Evolutionary conservation across 2,113 vertebrate species (phyloP), one percentile per base, ranked within the genome.

Genomic region (Corapipo altera): DNA sequence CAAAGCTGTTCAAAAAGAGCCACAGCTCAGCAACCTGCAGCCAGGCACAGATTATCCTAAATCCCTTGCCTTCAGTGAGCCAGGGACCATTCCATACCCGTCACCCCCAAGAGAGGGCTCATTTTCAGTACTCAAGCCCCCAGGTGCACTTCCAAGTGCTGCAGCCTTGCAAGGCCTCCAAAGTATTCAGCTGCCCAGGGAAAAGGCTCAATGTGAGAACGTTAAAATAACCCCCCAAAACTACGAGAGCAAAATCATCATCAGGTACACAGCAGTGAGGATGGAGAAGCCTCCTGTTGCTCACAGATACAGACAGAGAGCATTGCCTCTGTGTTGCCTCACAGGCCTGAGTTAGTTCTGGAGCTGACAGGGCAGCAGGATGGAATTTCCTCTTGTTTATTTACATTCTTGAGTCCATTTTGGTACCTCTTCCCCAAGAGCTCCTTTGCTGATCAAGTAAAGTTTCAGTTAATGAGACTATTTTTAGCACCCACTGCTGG

Each of bases 401-500:
- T 77, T 75, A 82, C 12, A 1, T 20, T 27, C 52, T 44, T 27
- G 37, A 65, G 52, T 46, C 54, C 57, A 54, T n/a, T 65, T 64
- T 46, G 4, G 32, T 28, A 82, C 52, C 55, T 73, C 59, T 74
- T 80, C 51, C 75, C 55, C 55, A 70, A 49, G 43, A 92, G 64
- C 28, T 83, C 78, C 59, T 70, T 39, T 91, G 85, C 79, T 91
- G 83, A 85, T 79, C 54, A 57, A 41, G 21, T 9, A 43, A 75
- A 67, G 37, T 74, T 87, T 82, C 80, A 66, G 41, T 57, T 94
- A 88, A 96, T 69, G n/a, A 88, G 20, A 3, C 48, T 92, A 91
- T 96, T 86, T 96, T 95, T 91, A 93, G 67, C 67, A 65, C 30
- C 51, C 61, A 30, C 49, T 73, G 80, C 84, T 44, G 71, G 67